phyloP scores from a whole-genome alignment of 2,113 vertebrate species.

The Bufo bufo region DNA sequence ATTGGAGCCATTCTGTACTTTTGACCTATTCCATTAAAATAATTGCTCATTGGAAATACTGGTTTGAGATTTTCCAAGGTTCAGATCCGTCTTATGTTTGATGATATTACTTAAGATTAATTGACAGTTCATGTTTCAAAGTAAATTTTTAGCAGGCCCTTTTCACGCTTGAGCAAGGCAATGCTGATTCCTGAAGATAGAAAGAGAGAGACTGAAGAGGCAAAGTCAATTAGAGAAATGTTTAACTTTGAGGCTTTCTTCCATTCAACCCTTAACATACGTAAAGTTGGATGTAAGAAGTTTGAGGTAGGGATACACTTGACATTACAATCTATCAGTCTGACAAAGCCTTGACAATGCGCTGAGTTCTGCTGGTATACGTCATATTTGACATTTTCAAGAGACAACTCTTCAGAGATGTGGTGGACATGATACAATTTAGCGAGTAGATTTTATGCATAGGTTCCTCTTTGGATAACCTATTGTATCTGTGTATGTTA shows the following conservation, averaged over 20 bases:
- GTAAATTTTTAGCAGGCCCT: neutral
- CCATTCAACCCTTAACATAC: neutral
- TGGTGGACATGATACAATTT: neutral
- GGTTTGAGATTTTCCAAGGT: neutral
- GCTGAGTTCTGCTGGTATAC: neutral
- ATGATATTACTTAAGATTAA: neutral
- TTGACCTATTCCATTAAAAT: neutral
- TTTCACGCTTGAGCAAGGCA: no score
- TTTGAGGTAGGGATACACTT: neutral
- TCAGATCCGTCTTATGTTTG: neutral
- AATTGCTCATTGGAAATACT: neutral
- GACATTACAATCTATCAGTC: neutral
- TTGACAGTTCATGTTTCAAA: neutral
- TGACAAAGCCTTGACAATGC: neutral
- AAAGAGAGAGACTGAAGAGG: neutral
- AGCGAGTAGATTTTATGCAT: neutral
- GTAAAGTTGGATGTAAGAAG: neutral
- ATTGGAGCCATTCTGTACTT: neutral
- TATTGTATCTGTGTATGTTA: no score
- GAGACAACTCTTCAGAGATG: neutral
- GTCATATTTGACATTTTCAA: neutral
- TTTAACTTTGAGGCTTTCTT: neutral
- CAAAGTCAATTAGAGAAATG: neutral
- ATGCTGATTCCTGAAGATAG: neutral
- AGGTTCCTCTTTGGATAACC: neutral